These are phyloP conservation scores for Ellobius talpinus DNA, from an alignment of 2,113 vertebrate species.

Conservation along the genomic window DNA sequence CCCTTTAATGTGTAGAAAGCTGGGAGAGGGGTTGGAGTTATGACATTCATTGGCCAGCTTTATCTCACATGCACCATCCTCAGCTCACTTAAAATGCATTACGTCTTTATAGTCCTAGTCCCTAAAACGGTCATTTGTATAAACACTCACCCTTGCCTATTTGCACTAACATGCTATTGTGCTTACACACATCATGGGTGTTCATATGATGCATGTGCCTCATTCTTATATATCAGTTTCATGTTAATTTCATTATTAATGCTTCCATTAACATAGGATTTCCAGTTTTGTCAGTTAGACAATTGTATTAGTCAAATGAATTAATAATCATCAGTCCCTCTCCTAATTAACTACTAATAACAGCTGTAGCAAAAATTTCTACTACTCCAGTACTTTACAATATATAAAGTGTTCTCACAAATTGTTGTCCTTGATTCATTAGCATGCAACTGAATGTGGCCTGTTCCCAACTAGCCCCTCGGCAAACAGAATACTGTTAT, in stretches of 20 bases:
- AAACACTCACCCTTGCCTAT: not conserved
- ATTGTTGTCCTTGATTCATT: constrained; percentile 41
- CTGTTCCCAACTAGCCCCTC: not conserved
- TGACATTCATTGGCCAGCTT: not conserved
- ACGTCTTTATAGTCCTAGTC: not conserved
- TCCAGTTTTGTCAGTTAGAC: not conserved
- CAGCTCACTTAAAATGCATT: not conserved
- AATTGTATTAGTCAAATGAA: constrained; percentile 54
- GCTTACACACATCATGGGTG: not conserved
- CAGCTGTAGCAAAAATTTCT: not conserved
- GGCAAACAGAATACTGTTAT: not conserved
- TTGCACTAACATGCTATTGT: not conserved
- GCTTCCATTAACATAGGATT: not conserved
- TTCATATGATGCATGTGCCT: not conserved
- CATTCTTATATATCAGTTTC: not conserved
- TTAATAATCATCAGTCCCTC: constrained; percentile 25
- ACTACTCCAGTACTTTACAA: not conserved
- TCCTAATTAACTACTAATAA: constrained; percentile 32
- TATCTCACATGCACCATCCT: not conserved
- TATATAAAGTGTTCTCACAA: not conserved
- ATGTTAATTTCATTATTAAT: constrained; percentile 28
- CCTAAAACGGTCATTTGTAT: not conserved
- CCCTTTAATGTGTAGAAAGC: not conserved
- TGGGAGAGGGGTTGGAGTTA: not conserved
- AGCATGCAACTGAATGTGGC: not conserved